phyloP scores from a whole-genome alignment of 2,113 vertebrate species.

The Rostratula benghalensis region DNA sequence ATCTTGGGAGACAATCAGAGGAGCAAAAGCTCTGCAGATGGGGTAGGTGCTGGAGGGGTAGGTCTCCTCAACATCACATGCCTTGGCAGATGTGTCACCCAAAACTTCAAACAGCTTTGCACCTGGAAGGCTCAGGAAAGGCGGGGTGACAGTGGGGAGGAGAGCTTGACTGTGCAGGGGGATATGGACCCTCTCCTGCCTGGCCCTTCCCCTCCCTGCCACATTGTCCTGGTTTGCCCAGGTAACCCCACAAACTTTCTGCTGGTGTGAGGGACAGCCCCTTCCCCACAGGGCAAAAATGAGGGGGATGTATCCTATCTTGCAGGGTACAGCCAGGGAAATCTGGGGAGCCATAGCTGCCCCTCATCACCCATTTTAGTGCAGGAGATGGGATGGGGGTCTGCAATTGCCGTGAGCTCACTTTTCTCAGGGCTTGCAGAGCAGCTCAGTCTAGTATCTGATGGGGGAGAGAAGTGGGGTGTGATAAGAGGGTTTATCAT shows the following conservation, averaged over 20 bases:
- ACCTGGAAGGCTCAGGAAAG: neutral
- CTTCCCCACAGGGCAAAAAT: neutral
- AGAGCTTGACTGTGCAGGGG: accelerated
- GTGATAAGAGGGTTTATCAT: neutral
- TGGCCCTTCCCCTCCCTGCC: neutral
- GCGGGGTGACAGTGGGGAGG: neutral
- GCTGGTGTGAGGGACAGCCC: neutral
- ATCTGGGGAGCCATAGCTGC: neutral
- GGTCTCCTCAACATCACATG: accelerated
- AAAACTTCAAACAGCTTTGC: neutral
- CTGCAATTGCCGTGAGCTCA: neutral
- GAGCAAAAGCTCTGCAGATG: neutral
- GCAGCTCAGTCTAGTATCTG: accelerated
- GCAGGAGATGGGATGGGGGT: neutral
- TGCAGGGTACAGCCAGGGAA: neutral
- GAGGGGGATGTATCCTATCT: no score
- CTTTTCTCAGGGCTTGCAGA: neutral
- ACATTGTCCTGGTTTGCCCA: accelerated
- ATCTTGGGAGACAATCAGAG: neutral
- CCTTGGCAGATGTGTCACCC: accelerated
- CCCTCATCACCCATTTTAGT: no score
- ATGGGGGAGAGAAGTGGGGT: neutral
- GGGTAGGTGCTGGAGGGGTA: accelerated
- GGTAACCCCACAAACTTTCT: neutral
- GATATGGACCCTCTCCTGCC: neutral